These are phyloP conservation scores for Coenobita brevimanus DNA, from an alignment of 1,140 invertebrate species.

Conservation along the genomic window DNA sequence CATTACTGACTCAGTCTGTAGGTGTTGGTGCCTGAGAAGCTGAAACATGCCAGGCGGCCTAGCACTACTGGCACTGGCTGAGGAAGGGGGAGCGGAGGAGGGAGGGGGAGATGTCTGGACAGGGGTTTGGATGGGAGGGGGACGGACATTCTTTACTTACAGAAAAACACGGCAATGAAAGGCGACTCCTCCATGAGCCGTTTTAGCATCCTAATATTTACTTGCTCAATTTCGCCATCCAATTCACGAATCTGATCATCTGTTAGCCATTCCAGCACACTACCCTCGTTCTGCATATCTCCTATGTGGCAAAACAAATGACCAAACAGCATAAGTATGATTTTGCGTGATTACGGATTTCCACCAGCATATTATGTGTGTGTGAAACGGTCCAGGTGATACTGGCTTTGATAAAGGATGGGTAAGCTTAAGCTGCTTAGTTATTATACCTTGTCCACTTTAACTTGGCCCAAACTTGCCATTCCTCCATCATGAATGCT, in stretches of 20 bases:
- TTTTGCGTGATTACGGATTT: background rate
- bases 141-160: conserved; percentile 78
- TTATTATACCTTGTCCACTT: too few relatives aligned
- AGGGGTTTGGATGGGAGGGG: background rate
- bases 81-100: too few relatives aligned
- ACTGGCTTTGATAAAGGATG: conserved; percentile 7
- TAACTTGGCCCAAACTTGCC: too few relatives aligned
- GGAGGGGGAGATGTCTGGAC: too few relatives aligned
- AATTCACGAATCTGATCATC: conserved; percentile 95
- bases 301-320: conserved; percentile 75
- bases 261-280: conserved; percentile 91
- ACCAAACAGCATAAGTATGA: conserved; percentile 1
- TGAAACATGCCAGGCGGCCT: too few relatives aligned
- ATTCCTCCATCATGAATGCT: too few relatives aligned
- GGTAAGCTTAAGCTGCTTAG: background rate
- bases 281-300: conserved; percentile 90
- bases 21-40: too few relatives aligned
- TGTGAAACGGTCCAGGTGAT: background rate
- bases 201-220: conserved; percentile 92
- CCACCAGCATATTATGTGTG: conserved; percentile 37
- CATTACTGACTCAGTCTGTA: too few relatives aligned
- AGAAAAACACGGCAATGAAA: conserved; percentile 93
- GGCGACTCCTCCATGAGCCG: conserved; percentile 90
- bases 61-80: too few relatives aligned
- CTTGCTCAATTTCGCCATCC: conserved; percentile 93